Percentiles rank a stretch among this genome's conserved stretches.
Conservation (phyloP, 2,113 vertebrate genomes). For the Spilogale gracilis region DNA sequence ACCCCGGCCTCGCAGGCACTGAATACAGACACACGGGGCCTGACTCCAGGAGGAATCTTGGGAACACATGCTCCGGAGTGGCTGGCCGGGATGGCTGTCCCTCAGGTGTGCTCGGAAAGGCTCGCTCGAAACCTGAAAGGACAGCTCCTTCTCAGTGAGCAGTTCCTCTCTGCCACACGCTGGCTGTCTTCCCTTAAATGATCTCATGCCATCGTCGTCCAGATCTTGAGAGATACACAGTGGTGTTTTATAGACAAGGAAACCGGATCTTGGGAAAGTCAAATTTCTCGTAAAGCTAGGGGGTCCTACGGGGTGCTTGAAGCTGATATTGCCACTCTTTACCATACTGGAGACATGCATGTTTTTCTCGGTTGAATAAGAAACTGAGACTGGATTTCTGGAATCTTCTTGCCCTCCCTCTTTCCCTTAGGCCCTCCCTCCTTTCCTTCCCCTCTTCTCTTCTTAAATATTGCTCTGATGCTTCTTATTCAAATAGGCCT, state of each 20-base stretch:
- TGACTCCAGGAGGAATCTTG: background rate
- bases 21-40: background rate
- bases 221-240: background rate
- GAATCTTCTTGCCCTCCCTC: background rate
- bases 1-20: fast-evolving
- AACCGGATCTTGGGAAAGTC: background rate
- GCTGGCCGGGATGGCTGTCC: fast-evolving
- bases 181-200: no score
- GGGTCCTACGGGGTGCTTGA: background rate
- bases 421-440: fast-evolving
- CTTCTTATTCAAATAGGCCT: background rate
- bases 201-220: background rate
- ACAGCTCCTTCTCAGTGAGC: background rate
- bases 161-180: fast-evolving
- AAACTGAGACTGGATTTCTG: background rate
- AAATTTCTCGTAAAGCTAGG: background rate
- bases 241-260: background rate
- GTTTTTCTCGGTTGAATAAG: background rate
- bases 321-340: background rate
- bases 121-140: no score
- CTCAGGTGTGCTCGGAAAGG: background rate
- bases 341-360: fast-evolving
- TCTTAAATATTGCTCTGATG: background rate
- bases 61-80: fast-evolving
- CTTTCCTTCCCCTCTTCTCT: background rate